phyloP scores from a whole-genome alignment of 2,888 invertebrate genomes.

The Papilio demoleus region DNA sequence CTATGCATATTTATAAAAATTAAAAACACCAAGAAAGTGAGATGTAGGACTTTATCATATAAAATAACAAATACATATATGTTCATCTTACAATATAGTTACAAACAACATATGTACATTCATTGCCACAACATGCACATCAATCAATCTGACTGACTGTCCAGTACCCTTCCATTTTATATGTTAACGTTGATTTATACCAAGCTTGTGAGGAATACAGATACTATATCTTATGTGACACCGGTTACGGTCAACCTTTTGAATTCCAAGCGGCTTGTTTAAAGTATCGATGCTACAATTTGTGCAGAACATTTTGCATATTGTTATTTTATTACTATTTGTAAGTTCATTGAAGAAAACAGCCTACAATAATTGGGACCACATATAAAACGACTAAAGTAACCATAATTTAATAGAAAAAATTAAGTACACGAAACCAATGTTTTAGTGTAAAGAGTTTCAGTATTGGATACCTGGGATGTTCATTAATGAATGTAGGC shows the following conservation, averaged over 20 bases:
- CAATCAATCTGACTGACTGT: conserved; percentile 14
- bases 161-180: conserved; percentile 18
- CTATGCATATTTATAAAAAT: too few relatives aligned
- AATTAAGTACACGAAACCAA: too few relatives aligned
- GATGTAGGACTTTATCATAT: too few relatives aligned
- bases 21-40: too few relatives aligned
- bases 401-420: background rate
- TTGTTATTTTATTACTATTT: background rate
- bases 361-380: too few relatives aligned
- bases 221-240: conserved; percentile 16
- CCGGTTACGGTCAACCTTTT: background rate
- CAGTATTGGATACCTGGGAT: too few relatives aligned
- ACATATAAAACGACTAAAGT: too few relatives aligned
- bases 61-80: background rate
- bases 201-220: conserved; percentile 4
- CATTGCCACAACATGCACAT: background rate
- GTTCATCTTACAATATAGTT: background rate
- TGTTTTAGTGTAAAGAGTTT: background rate
- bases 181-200: conserved; percentile 25
- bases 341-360: too few relatives aligned
- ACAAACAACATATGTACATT: background rate
- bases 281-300: conserved; percentile 2
- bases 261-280: conserved; percentile 1
- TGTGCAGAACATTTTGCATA: background rate
- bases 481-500: too few relatives aligned